A percentile compares a stretch with the other conserved stretches of the same genome.
Evolutionary conservation across 2,888 invertebrate genomes (phyloP).

Genomic region (Lottia scabra): DNA sequence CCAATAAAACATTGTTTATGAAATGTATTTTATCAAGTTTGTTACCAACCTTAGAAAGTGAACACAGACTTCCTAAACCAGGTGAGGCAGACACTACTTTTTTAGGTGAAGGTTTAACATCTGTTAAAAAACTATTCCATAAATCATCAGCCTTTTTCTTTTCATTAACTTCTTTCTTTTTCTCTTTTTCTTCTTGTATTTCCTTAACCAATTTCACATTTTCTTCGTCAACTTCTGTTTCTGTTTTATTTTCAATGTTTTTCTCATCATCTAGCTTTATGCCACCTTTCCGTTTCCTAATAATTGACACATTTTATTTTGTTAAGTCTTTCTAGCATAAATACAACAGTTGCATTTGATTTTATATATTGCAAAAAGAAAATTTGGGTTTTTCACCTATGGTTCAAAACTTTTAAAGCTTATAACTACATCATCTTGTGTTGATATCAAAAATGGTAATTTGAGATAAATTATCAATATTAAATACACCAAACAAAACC

Average conservation of each 20-base stretch:
- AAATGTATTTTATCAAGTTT: not conserved
- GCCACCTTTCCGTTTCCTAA: conserved; percentile 56
- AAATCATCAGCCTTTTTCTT: conserved; percentile 64
- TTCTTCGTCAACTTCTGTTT: conserved; percentile 25
- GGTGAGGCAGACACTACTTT: conserved; percentile 23
- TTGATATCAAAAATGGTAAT: too few relatives aligned
- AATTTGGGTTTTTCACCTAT: too few relatives aligned
- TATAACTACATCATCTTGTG: too few relatives aligned
- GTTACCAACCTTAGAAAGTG: conserved; percentile 28
- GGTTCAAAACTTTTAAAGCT: too few relatives aligned
- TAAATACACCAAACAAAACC: too few relatives aligned
- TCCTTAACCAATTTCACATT: conserved; percentile 46
- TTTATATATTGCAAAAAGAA: too few relatives aligned
- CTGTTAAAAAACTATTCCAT: conserved; percentile 68
- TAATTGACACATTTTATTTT: not conserved
- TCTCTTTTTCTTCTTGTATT: conserved; percentile 46
- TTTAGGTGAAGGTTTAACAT: conserved; percentile 49
- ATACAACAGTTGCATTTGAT: too few relatives aligned
- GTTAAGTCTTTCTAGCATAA: too few relatives aligned
- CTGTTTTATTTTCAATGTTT: conserved; percentile 29
- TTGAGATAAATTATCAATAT: too few relatives aligned
- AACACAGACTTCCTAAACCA: conserved; percentile 14
- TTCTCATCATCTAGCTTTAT: conserved; percentile 44
- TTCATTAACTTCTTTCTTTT: conserved; percentile 56
- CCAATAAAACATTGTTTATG: too few relatives aligned